phyloP scores from a whole-genome alignment of 2,888 invertebrate genomes.

The Xylocampa areola region DNA sequence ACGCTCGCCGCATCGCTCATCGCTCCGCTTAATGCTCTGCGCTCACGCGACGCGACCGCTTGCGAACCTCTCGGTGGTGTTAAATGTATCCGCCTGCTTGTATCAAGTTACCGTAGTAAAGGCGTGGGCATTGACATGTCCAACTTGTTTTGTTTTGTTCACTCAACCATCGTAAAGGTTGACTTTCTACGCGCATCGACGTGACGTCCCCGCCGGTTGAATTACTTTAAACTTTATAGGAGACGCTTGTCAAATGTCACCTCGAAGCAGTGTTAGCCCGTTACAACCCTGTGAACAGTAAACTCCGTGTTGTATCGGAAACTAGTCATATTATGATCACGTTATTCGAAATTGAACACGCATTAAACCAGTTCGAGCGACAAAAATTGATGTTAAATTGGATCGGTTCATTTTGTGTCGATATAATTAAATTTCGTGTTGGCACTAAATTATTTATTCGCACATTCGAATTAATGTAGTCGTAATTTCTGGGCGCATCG shows the following conservation, averaged over 20 bases:
- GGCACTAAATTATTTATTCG: conserved; percentile 66
- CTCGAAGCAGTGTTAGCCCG: conserved; percentile 54
- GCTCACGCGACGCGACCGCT: conserved; percentile 72
- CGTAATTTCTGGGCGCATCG: conserved; percentile 68
- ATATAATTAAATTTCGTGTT: conserved; percentile 62
- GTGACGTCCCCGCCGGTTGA: conserved; percentile 79
- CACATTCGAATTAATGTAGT: conserved; percentile 69
- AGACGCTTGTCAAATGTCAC: conserved; percentile 80
- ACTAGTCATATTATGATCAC: conserved; percentile 50
- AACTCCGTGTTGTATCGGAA: conserved; percentile 54
- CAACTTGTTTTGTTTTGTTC: conserved; percentile 88
- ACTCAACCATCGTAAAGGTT: conserved; percentile 84
- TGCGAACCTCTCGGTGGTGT: conserved; percentile 81
- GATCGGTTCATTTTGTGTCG: conserved; percentile 54
- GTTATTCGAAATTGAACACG: conserved; percentile 44
- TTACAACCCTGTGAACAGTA: conserved; percentile 65
- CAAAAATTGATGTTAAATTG: conserved; percentile 59
- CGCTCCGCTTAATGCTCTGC: conserved; percentile 73
- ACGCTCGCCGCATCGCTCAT: conserved; percentile 69
- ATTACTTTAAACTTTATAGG: conserved; percentile 80
- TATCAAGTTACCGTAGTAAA: conserved; percentile 88
- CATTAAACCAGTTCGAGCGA: conserved; percentile 50
- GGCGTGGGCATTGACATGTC: conserved; percentile 90
- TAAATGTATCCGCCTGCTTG: conserved; percentile 87
- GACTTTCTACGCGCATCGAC: conserved; percentile 86